These are phyloP conservation scores for Trissolcus japonicus DNA, from an alignment of 2,888 invertebrate genomes.

Conservation along the genomic window DNA sequence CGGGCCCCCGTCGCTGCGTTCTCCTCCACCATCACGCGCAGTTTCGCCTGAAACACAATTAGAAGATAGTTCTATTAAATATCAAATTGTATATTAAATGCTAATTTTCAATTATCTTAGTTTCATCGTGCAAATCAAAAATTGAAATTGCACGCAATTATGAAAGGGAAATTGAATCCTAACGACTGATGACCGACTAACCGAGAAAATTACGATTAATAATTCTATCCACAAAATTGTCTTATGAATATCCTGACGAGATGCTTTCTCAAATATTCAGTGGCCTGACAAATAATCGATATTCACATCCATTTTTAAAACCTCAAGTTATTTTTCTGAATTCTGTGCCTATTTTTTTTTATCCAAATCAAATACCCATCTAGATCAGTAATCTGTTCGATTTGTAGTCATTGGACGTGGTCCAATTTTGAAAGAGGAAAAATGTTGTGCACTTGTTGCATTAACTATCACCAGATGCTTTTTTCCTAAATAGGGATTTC, in stretches of 20 bases:
- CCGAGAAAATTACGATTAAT: too few species aligned
- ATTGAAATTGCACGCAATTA: too few species aligned
- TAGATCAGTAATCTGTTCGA: slow-evolving; percentile 16
- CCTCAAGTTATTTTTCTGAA: slow-evolving; percentile 1
- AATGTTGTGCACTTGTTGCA: slow-evolving; percentile 64
- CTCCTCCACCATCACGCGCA: slow-evolving; percentile 93
- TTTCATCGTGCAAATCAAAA: too few species aligned
- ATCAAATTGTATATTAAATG: slow-evolving; percentile 1
- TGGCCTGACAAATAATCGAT: too few species aligned
- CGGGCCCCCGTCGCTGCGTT: slow-evolving; percentile 79
- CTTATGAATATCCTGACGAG: too few species aligned
- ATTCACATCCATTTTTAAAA: too few species aligned
- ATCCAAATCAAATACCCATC: slow-evolving; percentile 20
- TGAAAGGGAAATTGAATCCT: too few species aligned
- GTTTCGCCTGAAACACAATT: slow-evolving; percentile 80
- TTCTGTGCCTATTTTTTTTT: slow-evolving; percentile 8
- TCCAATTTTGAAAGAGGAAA: slow-evolving; percentile 61
- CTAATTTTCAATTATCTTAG: background rate
- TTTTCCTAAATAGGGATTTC: slow-evolving; percentile 38
- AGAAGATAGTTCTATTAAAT: slow-evolving; percentile 14
- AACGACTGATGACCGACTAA: too few species aligned
- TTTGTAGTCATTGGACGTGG: slow-evolving; percentile 62
- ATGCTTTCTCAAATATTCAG: too few species aligned
- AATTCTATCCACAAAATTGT: too few species aligned
- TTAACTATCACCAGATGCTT: slow-evolving; percentile 58